Evolutionary conservation across 2,797 vertebrate species (phyloP).

Genomic region (Tokudaia muenninki): DNA sequence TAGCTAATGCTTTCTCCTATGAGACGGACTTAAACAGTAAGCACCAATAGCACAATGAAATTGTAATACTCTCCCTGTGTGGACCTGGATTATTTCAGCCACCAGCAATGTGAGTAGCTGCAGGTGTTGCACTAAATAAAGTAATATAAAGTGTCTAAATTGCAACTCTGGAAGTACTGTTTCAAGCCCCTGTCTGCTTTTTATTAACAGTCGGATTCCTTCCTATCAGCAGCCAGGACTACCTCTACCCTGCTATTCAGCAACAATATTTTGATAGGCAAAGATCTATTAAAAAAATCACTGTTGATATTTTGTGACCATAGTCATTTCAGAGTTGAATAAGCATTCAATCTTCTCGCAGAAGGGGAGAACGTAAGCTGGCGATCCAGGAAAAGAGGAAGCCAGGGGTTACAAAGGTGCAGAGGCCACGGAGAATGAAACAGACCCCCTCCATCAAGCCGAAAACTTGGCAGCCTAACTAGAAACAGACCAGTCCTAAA

Average conservation of each 20-base stretch:
- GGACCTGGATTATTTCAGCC: slow-evolving; percentile 91
- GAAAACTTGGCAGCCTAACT: slow-evolving; percentile 92
- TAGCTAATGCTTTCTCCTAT: slow-evolving; percentile 77
- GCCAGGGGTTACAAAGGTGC: slow-evolving; percentile 93
- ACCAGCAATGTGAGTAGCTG: slow-evolving; percentile 88
- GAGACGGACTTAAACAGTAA: slow-evolving; percentile 85
- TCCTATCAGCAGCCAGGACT: slow-evolving; percentile 90
- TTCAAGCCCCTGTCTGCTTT: slow-evolving; percentile 91
- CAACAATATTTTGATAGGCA: slow-evolving; percentile 91
- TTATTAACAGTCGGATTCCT: slow-evolving; percentile 92
- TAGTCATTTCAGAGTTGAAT: slow-evolving; percentile 89
- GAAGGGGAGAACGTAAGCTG: slow-evolving; percentile 91
- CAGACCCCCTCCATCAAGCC: slow-evolving; percentile 92
- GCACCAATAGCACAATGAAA: slow-evolving; percentile 89
- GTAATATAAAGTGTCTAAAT: slow-evolving; percentile 91
- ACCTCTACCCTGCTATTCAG: slow-evolving; percentile 89
- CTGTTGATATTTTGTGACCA: slow-evolving; percentile 89
- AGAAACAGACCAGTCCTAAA: slow-evolving; percentile 93
- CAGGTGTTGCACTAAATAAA: slow-evolving; percentile 93
- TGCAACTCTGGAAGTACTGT: slow-evolving; percentile 91
- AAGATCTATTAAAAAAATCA: slow-evolving; percentile 90
- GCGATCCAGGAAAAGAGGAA: slow-evolving; percentile 92
- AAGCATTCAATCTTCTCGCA: slow-evolving; percentile 91
- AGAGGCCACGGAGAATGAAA: slow-evolving; percentile 92
- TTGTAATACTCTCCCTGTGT: slow-evolving; percentile 80